These are phyloP conservation scores for Selenia dentaria DNA, from an alignment of 2,888 invertebrate species.

Conservation along the genomic window DNA sequence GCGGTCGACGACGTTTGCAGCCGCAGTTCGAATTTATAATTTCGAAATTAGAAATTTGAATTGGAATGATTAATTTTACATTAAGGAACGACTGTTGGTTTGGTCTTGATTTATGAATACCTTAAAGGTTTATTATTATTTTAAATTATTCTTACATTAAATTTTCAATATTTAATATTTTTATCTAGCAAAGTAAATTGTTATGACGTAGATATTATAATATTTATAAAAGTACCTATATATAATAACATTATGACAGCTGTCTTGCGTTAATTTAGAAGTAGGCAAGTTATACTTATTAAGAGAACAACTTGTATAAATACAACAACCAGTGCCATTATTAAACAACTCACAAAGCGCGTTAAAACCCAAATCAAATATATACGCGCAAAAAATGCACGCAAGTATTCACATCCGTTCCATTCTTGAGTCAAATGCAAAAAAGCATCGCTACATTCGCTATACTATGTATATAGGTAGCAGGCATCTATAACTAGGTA, in stretches of 20 bases:
- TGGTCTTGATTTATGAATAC: conserved; percentile 8
- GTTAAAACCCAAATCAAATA: background rate
- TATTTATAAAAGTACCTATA: too few relatives aligned
- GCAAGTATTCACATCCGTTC: conserved; percentile 9
- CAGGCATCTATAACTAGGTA: conserved; percentile 12
- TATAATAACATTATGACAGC: too few relatives aligned
- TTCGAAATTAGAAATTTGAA: conserved; percentile 6
- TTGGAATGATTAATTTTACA: conserved; percentile 19
- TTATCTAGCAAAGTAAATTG: too few relatives aligned
- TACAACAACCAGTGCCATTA: too few relatives aligned
- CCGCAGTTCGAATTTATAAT: conserved; percentile 6
- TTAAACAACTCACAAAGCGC: too few relatives aligned
- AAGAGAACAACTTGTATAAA: too few relatives aligned
- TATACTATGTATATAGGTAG: conserved; percentile 4
- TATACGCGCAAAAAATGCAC: conserved; percentile 1
- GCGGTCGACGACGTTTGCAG: conserved; percentile 1
- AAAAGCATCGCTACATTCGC: conserved; percentile 5
- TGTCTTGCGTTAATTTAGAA: too few relatives aligned
- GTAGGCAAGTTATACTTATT: too few relatives aligned
- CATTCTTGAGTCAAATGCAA: conserved; percentile 17
- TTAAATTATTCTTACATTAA: conserved; percentile 16
- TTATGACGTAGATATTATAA: too few relatives aligned
- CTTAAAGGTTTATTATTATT: conserved; percentile 2
- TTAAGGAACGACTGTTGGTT: conserved; percentile 8
- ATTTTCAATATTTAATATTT: too few relatives aligned